These are phyloP conservation scores for Sipha flava DNA, from an alignment of 1,140 invertebrate species.

Conservation along the genomic window DNA sequence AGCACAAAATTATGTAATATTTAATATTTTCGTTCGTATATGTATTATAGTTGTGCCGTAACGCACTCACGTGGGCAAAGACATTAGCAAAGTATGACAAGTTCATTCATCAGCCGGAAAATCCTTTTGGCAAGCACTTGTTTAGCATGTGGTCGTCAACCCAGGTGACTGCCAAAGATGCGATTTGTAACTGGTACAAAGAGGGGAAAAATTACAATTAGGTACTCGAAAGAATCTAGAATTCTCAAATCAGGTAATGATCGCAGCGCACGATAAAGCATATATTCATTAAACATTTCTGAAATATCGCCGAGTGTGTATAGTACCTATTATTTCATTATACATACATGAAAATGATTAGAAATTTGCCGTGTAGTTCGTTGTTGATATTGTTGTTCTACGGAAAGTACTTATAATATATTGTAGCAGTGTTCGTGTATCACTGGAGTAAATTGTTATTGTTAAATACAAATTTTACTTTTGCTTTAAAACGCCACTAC, in stretches of 20 bases:
- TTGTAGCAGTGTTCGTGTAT: too few relatives aligned
- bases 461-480: too few relatives aligned
- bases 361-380: not conserved
- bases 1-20: not conserved
- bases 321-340: not conserved
- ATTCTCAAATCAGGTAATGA: constrained; percentile 28
- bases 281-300: too few relatives aligned
- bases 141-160: constrained; percentile 58
- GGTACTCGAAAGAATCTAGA: constrained; percentile 50
- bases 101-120: constrained; percentile 56
- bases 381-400: not conserved
- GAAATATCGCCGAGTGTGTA: not conserved
- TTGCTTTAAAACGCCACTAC: too few relatives aligned
- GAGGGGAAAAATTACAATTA: constrained; percentile 53
- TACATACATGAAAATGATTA: not conserved
- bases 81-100: constrained; percentile 60
- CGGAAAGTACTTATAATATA: too few relatives aligned
- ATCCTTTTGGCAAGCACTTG: constrained; percentile 55
- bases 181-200: constrained; percentile 60
- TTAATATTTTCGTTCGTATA: not conserved
- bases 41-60: constrained; percentile 46
- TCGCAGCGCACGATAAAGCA: too few relatives aligned
- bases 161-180: constrained; percentile 55
- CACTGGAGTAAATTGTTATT: too few relatives aligned
- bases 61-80: constrained; percentile 62